A percentile compares a stretch with the other conserved stretches of the same genome.
Evolutionary conservation across 2,113 vertebrate genomes (phyloP).

Genomic region (Cepphus grylle): DNA sequence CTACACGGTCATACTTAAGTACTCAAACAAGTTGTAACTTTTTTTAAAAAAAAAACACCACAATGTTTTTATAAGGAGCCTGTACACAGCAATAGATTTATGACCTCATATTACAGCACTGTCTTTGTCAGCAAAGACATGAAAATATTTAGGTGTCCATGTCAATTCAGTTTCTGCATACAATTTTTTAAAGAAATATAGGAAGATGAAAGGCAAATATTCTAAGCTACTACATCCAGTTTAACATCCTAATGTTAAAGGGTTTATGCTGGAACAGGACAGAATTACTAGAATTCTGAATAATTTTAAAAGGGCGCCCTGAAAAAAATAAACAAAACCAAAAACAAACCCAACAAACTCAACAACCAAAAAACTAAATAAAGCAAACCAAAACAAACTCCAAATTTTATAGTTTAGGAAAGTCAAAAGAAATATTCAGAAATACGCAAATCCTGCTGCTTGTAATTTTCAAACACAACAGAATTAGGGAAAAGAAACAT

Average conservation of each 20-base stretch:
- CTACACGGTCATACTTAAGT: neutral
- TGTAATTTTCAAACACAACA: neutral
- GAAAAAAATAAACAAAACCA: neutral
- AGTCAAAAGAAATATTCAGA: neutral
- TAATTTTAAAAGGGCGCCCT: neutral
- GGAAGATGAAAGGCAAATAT: neutral
- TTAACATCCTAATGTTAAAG: neutral
- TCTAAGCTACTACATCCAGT: neutral
- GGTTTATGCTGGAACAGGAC: neutral
- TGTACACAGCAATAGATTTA: neutral
- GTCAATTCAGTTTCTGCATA: neutral
- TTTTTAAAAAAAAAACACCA: neutral
- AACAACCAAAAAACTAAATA: neutral
- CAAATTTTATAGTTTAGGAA: neutral
- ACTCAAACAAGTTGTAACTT: neutral
- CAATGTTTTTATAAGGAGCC: neutral
- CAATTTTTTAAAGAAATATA: neutral
- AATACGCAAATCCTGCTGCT: neutral
- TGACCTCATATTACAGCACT: neutral
- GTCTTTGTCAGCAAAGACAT: neutral
- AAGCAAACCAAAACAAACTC: neutral
- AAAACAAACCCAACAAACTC: neutral
- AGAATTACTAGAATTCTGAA: neutral
- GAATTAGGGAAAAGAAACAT: neutral
- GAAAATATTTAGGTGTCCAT: neutral